Evolutionary conservation across 2,888 invertebrate genomes (phyloP), one percentile per base, ranked within the genome.

Genomic region (Aleiodes leptofemur): DNA sequence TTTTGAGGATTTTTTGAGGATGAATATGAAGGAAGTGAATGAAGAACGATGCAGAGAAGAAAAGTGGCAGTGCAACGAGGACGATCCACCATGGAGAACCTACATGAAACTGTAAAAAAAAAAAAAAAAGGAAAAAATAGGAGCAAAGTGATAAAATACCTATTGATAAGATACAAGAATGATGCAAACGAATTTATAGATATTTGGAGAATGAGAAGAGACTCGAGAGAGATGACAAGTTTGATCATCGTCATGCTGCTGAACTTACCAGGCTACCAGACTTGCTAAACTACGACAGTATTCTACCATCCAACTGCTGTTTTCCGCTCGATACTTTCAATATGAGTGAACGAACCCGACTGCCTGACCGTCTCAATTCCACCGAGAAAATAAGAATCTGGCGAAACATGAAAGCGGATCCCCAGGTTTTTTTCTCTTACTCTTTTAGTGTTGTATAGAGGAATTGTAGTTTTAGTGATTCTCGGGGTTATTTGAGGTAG

Each of bases 301-400:
- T 81, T 55, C 13, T 68, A 13, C 29, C 77, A 4, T 77, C 77
- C 13, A 71, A 80, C 61, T 73, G 77, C 71, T 85, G 79, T 57
- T 77, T 83, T 53, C 83, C 86, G 8, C 71, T 84, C 16, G 82
- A 80, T 70, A 80, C 79, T 29, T 84, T 85, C 51, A 83, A 84
- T 74, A 72, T 79, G 1, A 73, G 72, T 23, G 74, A 66, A 38
- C 72, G 76, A 23, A 53, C 74, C 38, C 70, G 73, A 38, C 76
- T 84, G 29, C 84, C 83, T 9, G 77, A 81, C 59, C 80, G 80
- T 56, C 29, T 78, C n/a, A 82, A 82, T 73, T 79, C 64, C 7
- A 64, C 71, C n/a, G 79, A 83, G 51, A 83, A 82, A 79, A 79
- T 82, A 13, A 79, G 84, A 72, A 80, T 86, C n/a, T 86, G 86